Percentiles rank a stretch among this genome's conserved stretches.
These are phyloP conservation scores for Upupa epops DNA, from an alignment of 2,113 vertebrate genomes.

Conservation along the genomic window DNA sequence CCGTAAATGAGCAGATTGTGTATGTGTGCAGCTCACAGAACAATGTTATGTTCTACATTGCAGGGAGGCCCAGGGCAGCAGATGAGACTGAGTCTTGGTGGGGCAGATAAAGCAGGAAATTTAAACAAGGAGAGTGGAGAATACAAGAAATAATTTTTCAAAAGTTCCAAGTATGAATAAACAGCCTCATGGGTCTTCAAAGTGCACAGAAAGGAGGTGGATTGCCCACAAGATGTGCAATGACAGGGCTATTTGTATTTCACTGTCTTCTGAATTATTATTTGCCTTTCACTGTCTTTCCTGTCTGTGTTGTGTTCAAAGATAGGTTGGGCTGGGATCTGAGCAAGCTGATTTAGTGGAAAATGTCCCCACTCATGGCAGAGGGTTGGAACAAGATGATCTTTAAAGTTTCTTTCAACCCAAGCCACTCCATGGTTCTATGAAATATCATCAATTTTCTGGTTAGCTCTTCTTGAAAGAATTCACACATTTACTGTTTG, in stretches of 20 bases:
- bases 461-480: not conserved
- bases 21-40: not conserved
- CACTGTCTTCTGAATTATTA: not conserved
- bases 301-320: not conserved
- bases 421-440: not conserved
- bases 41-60: not conserved
- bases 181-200: not conserved
- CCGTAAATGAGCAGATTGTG: not conserved
- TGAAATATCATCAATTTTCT: not conserved
- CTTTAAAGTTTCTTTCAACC: not conserved
- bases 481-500: not conserved
- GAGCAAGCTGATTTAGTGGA: not conserved
- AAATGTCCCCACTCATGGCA: not conserved
- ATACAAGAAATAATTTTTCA: not conserved
- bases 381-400: not conserved
- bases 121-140: not conserved
- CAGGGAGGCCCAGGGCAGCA: not conserved
- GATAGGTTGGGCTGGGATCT: not conserved
- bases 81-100: not conserved
- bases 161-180: not conserved
- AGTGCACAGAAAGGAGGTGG: not conserved
- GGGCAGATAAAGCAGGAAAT: not conserved
- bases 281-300: not conserved
- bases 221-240: not conserved
- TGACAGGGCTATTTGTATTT: not conserved